Conservation (phyloP, 2,888 invertebrate species). For the Parnassius orleans region DNA sequence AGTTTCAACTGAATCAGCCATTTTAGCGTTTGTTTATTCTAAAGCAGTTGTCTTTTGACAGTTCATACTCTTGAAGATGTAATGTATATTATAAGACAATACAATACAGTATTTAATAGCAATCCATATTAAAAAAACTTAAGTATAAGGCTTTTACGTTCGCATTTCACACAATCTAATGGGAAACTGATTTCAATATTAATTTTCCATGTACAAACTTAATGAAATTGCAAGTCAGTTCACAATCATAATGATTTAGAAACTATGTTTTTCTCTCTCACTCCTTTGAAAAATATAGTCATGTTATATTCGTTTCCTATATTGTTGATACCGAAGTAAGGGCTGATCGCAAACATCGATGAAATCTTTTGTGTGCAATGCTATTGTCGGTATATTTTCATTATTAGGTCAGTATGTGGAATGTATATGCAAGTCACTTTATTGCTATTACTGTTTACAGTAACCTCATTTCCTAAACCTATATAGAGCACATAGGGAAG, state of each 20-base stretch:
- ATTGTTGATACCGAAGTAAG: not conserved
- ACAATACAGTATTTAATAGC: no score
- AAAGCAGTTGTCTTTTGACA: no score
- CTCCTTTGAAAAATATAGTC: slow-evolving; percentile 5
- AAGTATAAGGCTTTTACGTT: slow-evolving; percentile 1
- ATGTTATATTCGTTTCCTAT: slow-evolving; percentile 4
- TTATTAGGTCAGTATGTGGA: slow-evolving; percentile 50
- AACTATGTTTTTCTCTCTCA: slow-evolving; percentile 5
- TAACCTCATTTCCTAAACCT: not conserved
- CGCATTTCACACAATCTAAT: not conserved
- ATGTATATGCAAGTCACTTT: slow-evolving; percentile 17
- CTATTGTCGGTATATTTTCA: slow-evolving; percentile 35
- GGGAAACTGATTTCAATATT: slow-evolving; percentile 6
- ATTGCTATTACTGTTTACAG: not conserved
- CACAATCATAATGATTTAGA: not conserved
- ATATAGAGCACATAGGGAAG: no score
- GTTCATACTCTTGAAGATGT: no score
- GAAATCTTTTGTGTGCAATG: not conserved
- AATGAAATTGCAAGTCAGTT: slow-evolving; percentile 22
- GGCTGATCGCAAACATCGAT: not conserved
- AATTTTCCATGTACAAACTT: not conserved
- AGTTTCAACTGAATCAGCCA: slow-evolving; percentile 46
- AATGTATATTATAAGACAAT: no score
- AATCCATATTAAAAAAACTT: no score
- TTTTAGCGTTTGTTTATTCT: slow-evolving; percentile 29